Evolutionary conservation across 2,797 vertebrate species (phyloP), one percentile per base, ranked within the genome.

Genomic region (Emys orbicularis): DNA sequence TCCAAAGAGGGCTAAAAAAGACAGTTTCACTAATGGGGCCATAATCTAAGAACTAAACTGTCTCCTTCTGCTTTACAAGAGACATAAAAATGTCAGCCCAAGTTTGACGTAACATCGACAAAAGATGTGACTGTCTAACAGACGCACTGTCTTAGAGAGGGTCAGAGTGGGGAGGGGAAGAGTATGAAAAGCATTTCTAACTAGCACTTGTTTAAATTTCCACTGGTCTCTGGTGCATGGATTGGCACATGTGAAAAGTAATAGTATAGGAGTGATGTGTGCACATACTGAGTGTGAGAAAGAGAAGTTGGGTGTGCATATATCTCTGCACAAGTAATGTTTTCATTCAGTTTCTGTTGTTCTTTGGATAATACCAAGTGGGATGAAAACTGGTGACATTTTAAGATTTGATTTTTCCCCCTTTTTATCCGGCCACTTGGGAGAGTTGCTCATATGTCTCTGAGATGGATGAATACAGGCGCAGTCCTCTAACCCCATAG

Each of bases 401-500:
- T 86, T 95, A 93, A 97, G 96, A 90, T 93, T 76, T 90, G 74
- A 90, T 92, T 84, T 95, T 79, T 0, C 0, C 49, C 57, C n/a
- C 37, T 96, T 93, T 96, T 96, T 83, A 15, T 92, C 54, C 87
- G 88, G 96, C 96, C 95, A 96, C 95, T 96, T 95, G 93, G 95
- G 97, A 95, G 80, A 77, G 94, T 91, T 97, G 96, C 97, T 97
- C 97, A 96, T 96, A 97, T 90, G 50, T 97, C 96, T 96, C 95
- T 56, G 95, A 95, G 97, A 96, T 97, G 97, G 96, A 97, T 97
- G 97, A 97, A 97, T 97, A 95, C 97, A 93, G 97, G 97, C 98
- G 97, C 96, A 91, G 97, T 97, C 92, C 91, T 37, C 96, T 98
- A 98, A 98, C 98, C 98, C 98, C 97, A 98, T 98, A 98, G 98